phyloP scores from a whole-genome alignment of 1,140 invertebrate species.

The Diabrotica virgifera region DNA sequence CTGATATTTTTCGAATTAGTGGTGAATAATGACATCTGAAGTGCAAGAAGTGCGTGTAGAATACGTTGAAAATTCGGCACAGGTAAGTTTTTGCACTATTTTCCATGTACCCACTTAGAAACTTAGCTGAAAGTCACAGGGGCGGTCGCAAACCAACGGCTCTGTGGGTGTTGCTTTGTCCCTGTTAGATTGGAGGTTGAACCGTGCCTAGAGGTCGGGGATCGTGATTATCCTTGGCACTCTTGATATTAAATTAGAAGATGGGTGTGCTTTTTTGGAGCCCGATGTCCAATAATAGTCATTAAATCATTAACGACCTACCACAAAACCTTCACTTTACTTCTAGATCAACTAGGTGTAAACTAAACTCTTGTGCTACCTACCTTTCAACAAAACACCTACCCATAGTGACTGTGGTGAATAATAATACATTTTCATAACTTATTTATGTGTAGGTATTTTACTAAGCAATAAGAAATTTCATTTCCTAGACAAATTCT shows the following conservation, averaged over 20 bases:
- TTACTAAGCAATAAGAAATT: too few relatives aligned
- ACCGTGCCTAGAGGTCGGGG: slow-evolving; percentile 35
- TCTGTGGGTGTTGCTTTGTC: slow-evolving; percentile 46
- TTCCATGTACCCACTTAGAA: background rate
- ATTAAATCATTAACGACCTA: background rate
- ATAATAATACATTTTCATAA: too few relatives aligned
- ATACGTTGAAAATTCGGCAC: slow-evolving; percentile 27
- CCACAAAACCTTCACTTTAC: too few relatives aligned
- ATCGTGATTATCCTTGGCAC: slow-evolving; percentile 24
- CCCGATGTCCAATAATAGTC: slow-evolving; percentile 19
- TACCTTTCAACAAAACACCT: too few relatives aligned
- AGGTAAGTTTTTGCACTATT: slow-evolving; percentile 22
- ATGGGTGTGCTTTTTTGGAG: slow-evolving; percentile 24
- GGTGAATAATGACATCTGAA: slow-evolving; percentile 31
- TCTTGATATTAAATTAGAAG: slow-evolving; percentile 22
- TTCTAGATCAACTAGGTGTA: too few relatives aligned
- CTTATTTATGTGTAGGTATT: too few relatives aligned
- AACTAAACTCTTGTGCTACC: too few relatives aligned
- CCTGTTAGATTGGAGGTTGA: slow-evolving; percentile 39
- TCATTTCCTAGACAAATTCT: too few relatives aligned
- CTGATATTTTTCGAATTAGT: slow-evolving; percentile 17
- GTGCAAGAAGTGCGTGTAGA: slow-evolving; percentile 27
- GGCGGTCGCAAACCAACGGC: slow-evolving; percentile 34
- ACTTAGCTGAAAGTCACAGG: background rate
- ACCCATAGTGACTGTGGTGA: too few relatives aligned